Conservation (phyloP, 2,888 invertebrate genomes). For the Ichneumoninae sp. region DNA sequence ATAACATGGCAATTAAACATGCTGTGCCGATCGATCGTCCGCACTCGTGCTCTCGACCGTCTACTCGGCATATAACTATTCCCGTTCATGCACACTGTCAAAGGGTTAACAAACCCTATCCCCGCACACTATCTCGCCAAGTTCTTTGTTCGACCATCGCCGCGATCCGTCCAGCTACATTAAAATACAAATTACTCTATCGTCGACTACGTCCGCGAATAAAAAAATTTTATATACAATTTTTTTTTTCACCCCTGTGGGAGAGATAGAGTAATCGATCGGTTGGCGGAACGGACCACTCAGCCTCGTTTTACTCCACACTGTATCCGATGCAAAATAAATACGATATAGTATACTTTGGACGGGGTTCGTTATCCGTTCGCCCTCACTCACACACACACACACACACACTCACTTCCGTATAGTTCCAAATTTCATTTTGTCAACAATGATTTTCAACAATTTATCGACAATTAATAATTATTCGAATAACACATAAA, state of each 20-base stretch:
- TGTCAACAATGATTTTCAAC: background rate
- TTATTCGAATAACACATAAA: constrained; percentile 19
- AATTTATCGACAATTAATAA: background rate
- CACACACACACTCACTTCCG: constrained; percentile 4
- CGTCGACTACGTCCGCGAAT: background rate
- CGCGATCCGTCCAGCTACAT: background rate
- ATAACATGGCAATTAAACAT: constrained; percentile 69
- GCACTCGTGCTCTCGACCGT: constrained; percentile 53
- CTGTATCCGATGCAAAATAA: constrained; percentile 13
- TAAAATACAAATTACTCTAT: background rate
- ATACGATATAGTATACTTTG: constrained; percentile 13
- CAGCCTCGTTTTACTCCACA: constrained; percentile 30
- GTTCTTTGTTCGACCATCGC: constrained; percentile 37
- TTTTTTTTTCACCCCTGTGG: background rate
- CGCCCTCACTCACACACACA: constrained; percentile 16
- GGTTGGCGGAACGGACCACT: constrained; percentile 4
- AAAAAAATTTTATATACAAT: background rate
- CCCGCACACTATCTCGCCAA: constrained; percentile 55
- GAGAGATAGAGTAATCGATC: background rate
- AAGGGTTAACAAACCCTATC: constrained; percentile 74
- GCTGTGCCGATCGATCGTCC: constrained; percentile 74
- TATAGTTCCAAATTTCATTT: background rate
- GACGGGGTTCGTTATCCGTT: constrained; percentile 50
- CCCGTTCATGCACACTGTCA: constrained; percentile 67
- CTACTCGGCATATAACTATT: constrained; percentile 60